Percentiles rank a stretch among this genome's conserved stretches.
Evolutionary conservation across 1,140 invertebrate species (phyloP).

Genomic region (Paralvinella palmiformis): DNA sequence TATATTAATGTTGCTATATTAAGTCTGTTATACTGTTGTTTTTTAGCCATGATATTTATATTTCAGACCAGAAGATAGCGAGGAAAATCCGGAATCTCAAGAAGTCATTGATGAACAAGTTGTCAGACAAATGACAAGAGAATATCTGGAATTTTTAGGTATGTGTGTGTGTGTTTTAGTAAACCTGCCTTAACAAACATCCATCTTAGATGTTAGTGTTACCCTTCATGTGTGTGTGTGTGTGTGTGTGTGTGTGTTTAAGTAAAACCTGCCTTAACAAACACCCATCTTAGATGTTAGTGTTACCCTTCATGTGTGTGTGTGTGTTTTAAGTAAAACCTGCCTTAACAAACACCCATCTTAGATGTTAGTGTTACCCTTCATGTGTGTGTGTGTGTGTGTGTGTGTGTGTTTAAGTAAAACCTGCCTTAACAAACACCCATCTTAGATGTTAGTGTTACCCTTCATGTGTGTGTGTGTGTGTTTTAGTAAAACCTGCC

Average conservation of each 20-base stretch:
- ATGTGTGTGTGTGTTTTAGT: conserved; percentile 13
- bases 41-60: conserved; percentile 4
- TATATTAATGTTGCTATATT: too few relatives aligned
- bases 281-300: not conserved
- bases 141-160: conserved; percentile 73
- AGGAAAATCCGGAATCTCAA: conserved; percentile 67
- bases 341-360: too few relatives aligned
- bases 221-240: not conserved
- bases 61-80: conserved; percentile 49
- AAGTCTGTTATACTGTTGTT: too few relatives aligned
- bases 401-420: too few relatives aligned
- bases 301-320: not conserved
- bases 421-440: too few relatives aligned
- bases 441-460: too few relatives aligned
- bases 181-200: conserved; percentile 6
- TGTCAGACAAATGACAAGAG: conserved; percentile 74
- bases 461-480: too few relatives aligned
- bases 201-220: too few relatives aligned
- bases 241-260: not conserved
- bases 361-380: too few relatives aligned
- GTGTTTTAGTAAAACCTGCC: too few relatives aligned
- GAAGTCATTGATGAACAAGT: conserved; percentile 85
- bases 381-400: too few relatives aligned
- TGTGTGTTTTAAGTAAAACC: not conserved
- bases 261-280: not conserved